Evolutionary conservation across 2,888 invertebrate genomes (phyloP).

Genomic region (Standfussiana lucernea): DNA sequence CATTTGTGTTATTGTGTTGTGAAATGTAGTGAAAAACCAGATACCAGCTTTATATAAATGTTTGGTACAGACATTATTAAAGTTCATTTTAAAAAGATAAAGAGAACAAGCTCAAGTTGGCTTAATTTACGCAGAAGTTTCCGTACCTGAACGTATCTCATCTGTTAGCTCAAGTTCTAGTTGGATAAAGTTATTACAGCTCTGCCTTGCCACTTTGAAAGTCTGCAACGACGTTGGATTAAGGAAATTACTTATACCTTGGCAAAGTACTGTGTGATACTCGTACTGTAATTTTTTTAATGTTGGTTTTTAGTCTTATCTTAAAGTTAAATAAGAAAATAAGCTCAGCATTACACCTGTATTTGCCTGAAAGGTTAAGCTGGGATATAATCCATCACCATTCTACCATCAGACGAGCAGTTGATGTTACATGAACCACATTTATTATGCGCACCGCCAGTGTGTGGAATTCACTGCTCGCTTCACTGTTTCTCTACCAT

Average conservation of each 20-base stretch:
- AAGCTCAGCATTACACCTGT: neutral
- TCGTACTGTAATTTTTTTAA: neutral
- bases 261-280: neutral
- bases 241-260: neutral
- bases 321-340: neutral
- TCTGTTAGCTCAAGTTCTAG: constrained; percentile 17
- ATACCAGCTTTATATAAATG: neutral
- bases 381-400: neutral
- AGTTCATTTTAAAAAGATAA: neutral
- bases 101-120: neutral
- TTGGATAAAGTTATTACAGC: constrained; percentile 27
- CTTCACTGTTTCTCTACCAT: too few species aligned
- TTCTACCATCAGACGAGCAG: too few species aligned
- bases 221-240: neutral
- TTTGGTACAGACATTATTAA: neutral
- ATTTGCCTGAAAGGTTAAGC: neutral
- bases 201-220: constrained; percentile 13
- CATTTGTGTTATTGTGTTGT: neutral
- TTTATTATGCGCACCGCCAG: too few species aligned
- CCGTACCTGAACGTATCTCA: constrained; percentile 8
- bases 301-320: neutral
- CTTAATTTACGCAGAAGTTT: constrained; percentile 2
- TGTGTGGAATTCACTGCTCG: too few species aligned
- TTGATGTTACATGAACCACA: too few species aligned
- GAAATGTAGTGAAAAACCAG: neutral